phyloP scores from a whole-genome alignment of 37 sponge, comb jelly and placozoan genomes.

The Beroe forskalii region DNA sequence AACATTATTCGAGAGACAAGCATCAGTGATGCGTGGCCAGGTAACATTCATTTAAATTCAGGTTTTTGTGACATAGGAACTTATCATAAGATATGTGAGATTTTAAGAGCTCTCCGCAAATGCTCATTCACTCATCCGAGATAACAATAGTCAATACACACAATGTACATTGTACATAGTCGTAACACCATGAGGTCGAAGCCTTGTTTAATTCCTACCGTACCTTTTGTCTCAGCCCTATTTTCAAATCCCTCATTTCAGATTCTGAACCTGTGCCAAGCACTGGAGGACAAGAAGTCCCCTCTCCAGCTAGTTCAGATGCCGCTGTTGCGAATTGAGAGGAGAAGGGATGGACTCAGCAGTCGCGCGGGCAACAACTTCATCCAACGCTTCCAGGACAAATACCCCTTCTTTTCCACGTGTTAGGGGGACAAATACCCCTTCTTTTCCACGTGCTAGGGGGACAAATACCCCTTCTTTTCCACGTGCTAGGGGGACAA shows the following conservation, averaged over 20 bases:
- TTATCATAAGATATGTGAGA: neutral
- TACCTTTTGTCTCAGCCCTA: too few species aligned
- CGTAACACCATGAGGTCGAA: too few species aligned
- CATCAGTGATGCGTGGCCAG: conserved; percentile 96
- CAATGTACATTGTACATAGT: too few species aligned
- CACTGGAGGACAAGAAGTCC: conserved; percentile 71
- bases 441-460: too few species aligned
- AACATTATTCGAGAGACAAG: conserved; percentile 86
- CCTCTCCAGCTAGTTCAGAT: conserved; percentile 88
- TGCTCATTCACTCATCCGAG: too few species aligned
- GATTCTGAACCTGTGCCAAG: conserved; percentile 86
- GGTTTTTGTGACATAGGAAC: neutral
- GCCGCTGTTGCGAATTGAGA: conserved; percentile 79
- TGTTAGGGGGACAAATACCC: too few species aligned
- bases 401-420: conserved; percentile 63
- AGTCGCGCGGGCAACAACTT: neutral
- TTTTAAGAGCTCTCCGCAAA: neutral
- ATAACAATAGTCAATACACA: too few species aligned
- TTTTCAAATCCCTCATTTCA: too few species aligned
- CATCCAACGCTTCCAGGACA: conserved; percentile 62
- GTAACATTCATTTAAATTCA: too few species aligned
- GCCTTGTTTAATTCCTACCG: too few species aligned
- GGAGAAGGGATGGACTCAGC: conserved; percentile 20
- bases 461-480: too few species aligned
- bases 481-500: too few species aligned